phyloP scores from a whole-genome alignment of 2,888 invertebrate genomes.

The Phengaris arion region DNA sequence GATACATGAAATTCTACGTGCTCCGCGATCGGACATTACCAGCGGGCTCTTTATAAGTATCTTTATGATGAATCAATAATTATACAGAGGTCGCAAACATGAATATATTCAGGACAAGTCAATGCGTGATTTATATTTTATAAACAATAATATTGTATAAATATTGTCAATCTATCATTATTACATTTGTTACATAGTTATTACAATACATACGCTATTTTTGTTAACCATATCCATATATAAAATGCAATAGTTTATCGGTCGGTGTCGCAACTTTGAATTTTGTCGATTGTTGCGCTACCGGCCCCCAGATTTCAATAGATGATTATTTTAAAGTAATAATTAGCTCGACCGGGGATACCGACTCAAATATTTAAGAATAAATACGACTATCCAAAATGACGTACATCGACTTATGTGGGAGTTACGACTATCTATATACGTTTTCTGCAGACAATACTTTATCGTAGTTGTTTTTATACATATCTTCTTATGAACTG shows the following conservation, averaged over 20 bases:
- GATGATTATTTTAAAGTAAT: slow-evolving; percentile 67
- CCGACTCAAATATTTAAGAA: slow-evolving; percentile 53
- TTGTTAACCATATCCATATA: slow-evolving; percentile 74
- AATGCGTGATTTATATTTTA: slow-evolving; percentile 52
- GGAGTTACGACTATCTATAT: slow-evolving; percentile 38
- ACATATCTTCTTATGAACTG: slow-evolving; percentile 35
- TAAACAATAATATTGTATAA: slow-evolving; percentile 52
- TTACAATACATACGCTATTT: slow-evolving; percentile 74
- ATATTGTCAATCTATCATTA: slow-evolving; percentile 69
- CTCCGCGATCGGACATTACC: too few species aligned
- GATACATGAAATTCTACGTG: too few species aligned
- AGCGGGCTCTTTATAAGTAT: too few species aligned
- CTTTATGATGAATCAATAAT: slow-evolving; percentile 22
- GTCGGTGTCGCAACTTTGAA: slow-evolving; percentile 44
- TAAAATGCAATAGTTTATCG: slow-evolving; percentile 76
- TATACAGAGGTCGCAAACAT: slow-evolving; percentile 34
- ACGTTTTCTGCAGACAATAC: slow-evolving; percentile 41
- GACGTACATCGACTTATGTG: slow-evolving; percentile 43
- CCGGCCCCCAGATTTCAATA: slow-evolving; percentile 67
- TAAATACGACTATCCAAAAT: slow-evolving; percentile 57
- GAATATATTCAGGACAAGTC: slow-evolving; percentile 46
- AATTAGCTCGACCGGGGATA: slow-evolving; percentile 63
- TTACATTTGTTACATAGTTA: slow-evolving; percentile 74
- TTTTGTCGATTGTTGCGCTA: slow-evolving; percentile 37
- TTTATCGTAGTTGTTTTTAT: slow-evolving; percentile 41